These are phyloP conservation scores for Etheostoma nigrum DNA, from an alignment of 2,797 vertebrate species.

Conservation along the genomic window DNA sequence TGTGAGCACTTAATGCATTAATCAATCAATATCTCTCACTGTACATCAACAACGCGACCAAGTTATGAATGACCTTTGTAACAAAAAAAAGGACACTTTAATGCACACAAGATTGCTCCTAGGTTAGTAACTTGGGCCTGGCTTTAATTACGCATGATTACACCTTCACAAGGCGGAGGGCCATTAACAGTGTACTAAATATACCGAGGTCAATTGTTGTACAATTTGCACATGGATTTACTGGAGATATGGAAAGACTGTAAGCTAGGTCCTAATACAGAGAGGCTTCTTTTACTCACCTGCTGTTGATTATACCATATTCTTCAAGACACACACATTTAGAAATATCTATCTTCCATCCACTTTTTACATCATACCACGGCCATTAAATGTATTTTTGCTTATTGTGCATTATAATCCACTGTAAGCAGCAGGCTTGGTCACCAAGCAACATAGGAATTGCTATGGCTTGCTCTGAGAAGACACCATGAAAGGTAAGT, in stretches of 20 bases:
- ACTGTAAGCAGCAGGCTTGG: slow-evolving; percentile 29
- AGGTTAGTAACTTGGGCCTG: slow-evolving; percentile 92
- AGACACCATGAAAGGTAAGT: slow-evolving; percentile 67
- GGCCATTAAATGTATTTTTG: slow-evolving; percentile 14
- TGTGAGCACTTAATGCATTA: slow-evolving; percentile 99
- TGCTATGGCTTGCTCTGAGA: slow-evolving; percentile 48
- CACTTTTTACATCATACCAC: slow-evolving; percentile 34
- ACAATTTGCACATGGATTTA: slow-evolving; percentile 83
- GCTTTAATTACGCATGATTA: slow-evolving; percentile 94
- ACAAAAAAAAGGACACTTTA: slow-evolving; percentile 98
- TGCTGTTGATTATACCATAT: slow-evolving; percentile 23
- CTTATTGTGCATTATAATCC: slow-evolving; percentile 40
- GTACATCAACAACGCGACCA: slow-evolving; percentile 96
- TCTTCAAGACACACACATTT: slow-evolving; percentile 10
- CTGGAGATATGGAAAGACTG: slow-evolving; percentile 58
- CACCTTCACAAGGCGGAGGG: slow-evolving; percentile 88
- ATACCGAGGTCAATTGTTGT: slow-evolving; percentile 88
- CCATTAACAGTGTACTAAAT: slow-evolving; percentile 88
- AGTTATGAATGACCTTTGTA: slow-evolving; percentile 99
- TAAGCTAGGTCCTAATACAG: slow-evolving; percentile 32
- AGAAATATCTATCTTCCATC: slow-evolving; percentile 28
- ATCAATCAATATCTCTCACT: slow-evolving; percentile 99
- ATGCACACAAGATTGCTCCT: slow-evolving; percentile 95
- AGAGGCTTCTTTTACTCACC: slow-evolving; percentile 33
- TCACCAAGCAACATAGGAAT: slow-evolving; percentile 58